These are phyloP conservation scores for Aphyosemion australe DNA, from an alignment of 2,113 vertebrate species.

Conservation along the genomic window DNA sequence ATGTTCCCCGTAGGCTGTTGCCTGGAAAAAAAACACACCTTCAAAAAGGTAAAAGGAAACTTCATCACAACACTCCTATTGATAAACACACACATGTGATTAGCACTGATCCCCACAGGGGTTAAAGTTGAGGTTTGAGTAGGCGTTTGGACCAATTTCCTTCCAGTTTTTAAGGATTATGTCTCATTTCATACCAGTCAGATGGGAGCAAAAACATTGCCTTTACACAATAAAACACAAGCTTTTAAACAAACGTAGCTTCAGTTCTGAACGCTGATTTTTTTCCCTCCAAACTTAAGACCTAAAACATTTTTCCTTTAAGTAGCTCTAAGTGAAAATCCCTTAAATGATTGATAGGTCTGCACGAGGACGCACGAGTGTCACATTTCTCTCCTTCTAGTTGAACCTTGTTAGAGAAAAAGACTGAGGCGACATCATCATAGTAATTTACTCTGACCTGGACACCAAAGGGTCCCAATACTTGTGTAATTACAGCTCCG, in stretches of 20 bases:
- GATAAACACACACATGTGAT: too few relatives aligned
- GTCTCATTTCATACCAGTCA: too few relatives aligned
- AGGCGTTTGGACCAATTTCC: too few relatives aligned
- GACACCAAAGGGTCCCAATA: conserved; percentile 10
- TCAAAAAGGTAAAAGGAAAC: conserved; percentile 50
- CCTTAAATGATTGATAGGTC: conserved; percentile 38
- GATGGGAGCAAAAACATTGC: too few relatives aligned
- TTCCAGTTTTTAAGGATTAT: too few relatives aligned
- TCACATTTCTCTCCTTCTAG: conserved; percentile 48
- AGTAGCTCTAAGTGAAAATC: background rate
- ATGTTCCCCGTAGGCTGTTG: conserved; percentile 35
- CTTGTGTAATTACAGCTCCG: conserved; percentile 19
- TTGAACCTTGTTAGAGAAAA: conserved; percentile 37
- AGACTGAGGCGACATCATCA: conserved; percentile 11
- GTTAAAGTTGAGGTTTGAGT: too few relatives aligned
- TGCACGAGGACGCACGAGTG: conserved; percentile 24
- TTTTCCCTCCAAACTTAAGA: background rate
- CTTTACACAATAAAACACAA: too few relatives aligned
- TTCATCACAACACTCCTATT: background rate
- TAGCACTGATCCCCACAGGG: too few relatives aligned
- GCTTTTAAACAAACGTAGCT: too few relatives aligned
- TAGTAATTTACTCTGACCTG: conserved; percentile 23
- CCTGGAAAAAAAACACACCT: conserved; percentile 43
- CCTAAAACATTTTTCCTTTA: too few relatives aligned
- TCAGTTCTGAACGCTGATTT: background rate